Evolutionary conservation across 1,140 invertebrate species (phyloP), one percentile per base, ranked within the genome.

Genomic region (Ooceraea biroi): DNA sequence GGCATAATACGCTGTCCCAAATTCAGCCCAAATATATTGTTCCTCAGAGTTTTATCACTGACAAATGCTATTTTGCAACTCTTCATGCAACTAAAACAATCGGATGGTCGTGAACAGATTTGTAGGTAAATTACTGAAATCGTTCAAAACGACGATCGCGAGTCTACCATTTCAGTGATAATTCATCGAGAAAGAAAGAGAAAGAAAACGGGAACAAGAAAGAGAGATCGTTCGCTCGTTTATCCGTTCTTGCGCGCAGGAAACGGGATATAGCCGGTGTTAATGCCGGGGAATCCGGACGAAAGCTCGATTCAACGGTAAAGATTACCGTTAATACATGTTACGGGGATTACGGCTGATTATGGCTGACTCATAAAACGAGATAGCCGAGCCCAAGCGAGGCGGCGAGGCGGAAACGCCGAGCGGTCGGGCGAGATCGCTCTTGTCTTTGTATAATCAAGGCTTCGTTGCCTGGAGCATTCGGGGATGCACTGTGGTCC

Each of bases 281-380:
- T 90, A 90, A 89, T 82, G 82, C 36, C 69, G 14, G 76, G 44
- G 63, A 85, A 90, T 86, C 82, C 58, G 11, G 25, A 57, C 68
- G 60, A 80, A 83, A 86, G 84, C 69, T 48, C 72, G 52, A 83
- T 85, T 89, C 82, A 88, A 88, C 72, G 27, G 61, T 22, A 46
- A 76, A 89, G 88, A 88, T 90, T 91, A 90, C 73, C 55, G 80
- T 65, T 91, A 90, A 91, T 91, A 80, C 69, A 72, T 27, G 17
- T 69, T 84, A 84, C 58, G 60, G 69, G 83, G 72, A 84, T 87
- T 83, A 85, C 50, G 19, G 22, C 2, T 36, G 36, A 36, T 36
- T 7, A 36, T 7, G 36, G 52, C 41, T 7, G 76, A 25, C 46
- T 74, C 60, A 22, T 63, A 50, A 73, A 83, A 85, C 44, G 48